Evolutionary conservation across 1,140 invertebrate species (phyloP).

Genomic region (Marisa cornuarietis): DNA sequence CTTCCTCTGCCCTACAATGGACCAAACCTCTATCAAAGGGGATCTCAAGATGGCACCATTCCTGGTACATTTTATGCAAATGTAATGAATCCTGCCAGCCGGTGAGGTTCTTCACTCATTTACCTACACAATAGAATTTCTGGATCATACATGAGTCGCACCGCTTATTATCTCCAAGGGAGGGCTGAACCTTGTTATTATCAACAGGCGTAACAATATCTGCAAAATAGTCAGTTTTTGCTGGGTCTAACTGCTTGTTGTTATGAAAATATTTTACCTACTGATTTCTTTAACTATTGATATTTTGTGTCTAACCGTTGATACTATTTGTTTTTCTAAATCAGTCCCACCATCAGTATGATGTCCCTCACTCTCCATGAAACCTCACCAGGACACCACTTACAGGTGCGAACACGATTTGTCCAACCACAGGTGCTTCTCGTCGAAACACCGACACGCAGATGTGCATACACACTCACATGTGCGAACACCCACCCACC

Average conservation of each 20-base stretch:
- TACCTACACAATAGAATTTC: too few species aligned
- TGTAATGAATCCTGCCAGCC: background rate
- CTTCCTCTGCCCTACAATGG: conserved; percentile 28
- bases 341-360: conserved; percentile 60
- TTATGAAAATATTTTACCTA: background rate
- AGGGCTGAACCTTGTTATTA: too few species aligned
- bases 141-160: too few species aligned
- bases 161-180: too few species aligned
- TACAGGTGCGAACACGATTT: conserved; percentile 46
- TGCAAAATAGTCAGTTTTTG: too few species aligned
- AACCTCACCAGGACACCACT: conserved; percentile 66
- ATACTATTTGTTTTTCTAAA: background rate
- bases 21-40: conserved; percentile 32
- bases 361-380: conserved; percentile 64
- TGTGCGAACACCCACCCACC: background rate
- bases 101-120: too few species aligned
- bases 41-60: conserved; percentile 37
- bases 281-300: conserved; percentile 27
- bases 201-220: too few species aligned
- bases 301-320: background rate
- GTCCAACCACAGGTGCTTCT: background rate
- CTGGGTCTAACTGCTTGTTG: too few species aligned
- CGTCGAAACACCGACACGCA: background rate
- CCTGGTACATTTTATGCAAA: conserved; percentile 39
- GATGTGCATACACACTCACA: conserved; percentile 3